phyloP scores from a whole-genome alignment of 2,797 vertebrate species.

The Cottoperca gobio region DNA sequence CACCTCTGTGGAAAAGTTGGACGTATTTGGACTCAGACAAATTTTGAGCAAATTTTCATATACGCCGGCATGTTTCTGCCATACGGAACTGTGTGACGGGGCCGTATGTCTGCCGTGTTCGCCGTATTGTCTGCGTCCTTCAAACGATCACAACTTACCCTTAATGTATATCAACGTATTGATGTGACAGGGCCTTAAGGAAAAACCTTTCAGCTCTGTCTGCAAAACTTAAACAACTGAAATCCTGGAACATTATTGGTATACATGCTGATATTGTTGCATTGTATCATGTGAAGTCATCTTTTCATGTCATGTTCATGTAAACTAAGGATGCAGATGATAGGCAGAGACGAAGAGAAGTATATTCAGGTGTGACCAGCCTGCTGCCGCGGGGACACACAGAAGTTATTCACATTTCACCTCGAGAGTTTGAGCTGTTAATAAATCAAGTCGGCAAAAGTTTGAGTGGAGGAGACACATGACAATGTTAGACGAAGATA shows the following conservation, averaged over 20 bases:
- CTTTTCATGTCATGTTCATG: constrained; percentile 10
- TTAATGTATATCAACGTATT: too few relatives aligned
- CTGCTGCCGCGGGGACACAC: constrained; percentile 41
- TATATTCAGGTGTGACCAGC: constrained; percentile 50
- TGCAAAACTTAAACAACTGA: constrained; percentile 14
- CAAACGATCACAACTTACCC: too few relatives aligned
- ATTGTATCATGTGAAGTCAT: constrained; percentile 1
- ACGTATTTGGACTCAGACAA: too few relatives aligned
- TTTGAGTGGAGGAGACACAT: constrained; percentile 38
- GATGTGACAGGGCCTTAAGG: too few relatives aligned
- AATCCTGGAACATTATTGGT: background rate
- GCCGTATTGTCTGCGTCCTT: too few relatives aligned
- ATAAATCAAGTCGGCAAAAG: constrained; percentile 57
- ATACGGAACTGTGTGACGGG: too few relatives aligned
- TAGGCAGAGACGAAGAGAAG: constrained; percentile 11
- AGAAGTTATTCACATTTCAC: constrained; percentile 50
- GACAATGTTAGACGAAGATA: constrained; percentile 31
- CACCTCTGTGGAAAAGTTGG: too few relatives aligned
- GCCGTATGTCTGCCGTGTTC: too few relatives aligned
- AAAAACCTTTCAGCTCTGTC: constrained; percentile 10
- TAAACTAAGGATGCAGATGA: constrained; percentile 20
- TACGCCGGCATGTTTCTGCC: too few relatives aligned
- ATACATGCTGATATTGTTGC: constrained; percentile 5
- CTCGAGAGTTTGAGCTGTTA: constrained; percentile 54
- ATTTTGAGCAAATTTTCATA: too few relatives aligned